Evolutionary conservation across 1,140 invertebrate genomes (phyloP), one percentile per base, ranked within the genome.

Genomic region (Macrocentrus cingulum): DNA sequence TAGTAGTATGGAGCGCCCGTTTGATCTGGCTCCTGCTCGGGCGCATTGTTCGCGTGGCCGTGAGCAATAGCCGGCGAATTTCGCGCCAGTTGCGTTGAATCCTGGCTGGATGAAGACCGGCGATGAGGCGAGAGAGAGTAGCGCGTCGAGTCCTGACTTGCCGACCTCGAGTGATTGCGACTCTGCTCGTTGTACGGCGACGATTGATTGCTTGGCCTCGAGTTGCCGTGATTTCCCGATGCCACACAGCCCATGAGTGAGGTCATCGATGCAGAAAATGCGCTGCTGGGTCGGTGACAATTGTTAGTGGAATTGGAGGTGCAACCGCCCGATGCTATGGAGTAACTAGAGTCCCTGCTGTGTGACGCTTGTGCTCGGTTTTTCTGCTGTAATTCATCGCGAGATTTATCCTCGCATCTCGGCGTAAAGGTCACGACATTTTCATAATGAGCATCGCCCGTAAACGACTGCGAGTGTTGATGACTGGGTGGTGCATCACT

Each of bases 1-100:
- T 93, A 93, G 68, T 94, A 94, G 69, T 94, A 92, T 0, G 91
- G 91, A 11, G 90, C 90, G 11, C 77, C 76, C 1, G 69, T 61
- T 25, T 72, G 68, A 18, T 78, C 68, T 13, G 59, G 56, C 13
- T 66, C 63, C 29, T 57, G 59, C 20, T 63, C 41, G 6, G 2
- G 25, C 19, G 42, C 23, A 55, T 2, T 55, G n/a, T 29, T 19
- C 5, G 16, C 22, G 13, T 34, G 18, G 46, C 16, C 20, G 32
- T 15, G 41, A 18, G 32, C 37, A n/a, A 19, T 18, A 22, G 50
- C 41, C 9, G 57, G 37, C 4, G 52, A 50, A 44, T 11, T 55
- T 22, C 39, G 11, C 1, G 23, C 29, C 2, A 13, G 8, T 19
- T 67, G 63, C 48, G 55, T 66, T 9, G 67, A 74, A 32, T 77